Evolutionary conservation across 2,113 vertebrate genomes (phyloP).

Genomic region (Nansenia antarctica): DNA sequence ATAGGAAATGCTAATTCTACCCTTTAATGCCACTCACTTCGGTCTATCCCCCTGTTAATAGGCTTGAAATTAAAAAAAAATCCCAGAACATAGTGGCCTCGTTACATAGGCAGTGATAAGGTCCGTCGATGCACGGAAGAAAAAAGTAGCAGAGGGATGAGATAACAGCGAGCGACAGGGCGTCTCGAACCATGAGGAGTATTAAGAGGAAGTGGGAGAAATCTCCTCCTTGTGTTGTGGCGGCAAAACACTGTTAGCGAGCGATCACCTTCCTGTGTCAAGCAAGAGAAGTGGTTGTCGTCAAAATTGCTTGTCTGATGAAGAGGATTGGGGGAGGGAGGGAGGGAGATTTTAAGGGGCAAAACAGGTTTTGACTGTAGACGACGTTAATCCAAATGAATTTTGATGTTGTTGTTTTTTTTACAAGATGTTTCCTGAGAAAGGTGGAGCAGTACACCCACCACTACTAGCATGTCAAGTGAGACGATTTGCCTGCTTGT

Average conservation of each 20-base stretch:
- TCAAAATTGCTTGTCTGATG: too few species aligned
- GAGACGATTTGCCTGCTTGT: background rate
- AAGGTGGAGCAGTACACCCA: background rate
- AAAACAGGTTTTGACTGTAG: too few species aligned
- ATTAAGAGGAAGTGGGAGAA: too few species aligned
- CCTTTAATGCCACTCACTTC: conserved; percentile 65
- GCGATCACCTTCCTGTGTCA: too few species aligned
- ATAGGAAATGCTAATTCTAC: conserved; percentile 75
- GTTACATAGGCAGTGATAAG: conserved; percentile 57
- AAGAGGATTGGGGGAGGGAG: too few species aligned
- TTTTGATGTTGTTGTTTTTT: background rate
- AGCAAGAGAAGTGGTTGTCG: too few species aligned
- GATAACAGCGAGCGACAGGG: conserved; percentile 61
- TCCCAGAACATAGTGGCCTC: conserved; percentile 58
- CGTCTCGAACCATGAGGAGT: conserved; percentile 38
- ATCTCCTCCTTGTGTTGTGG: too few species aligned
- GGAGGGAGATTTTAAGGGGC: too few species aligned
- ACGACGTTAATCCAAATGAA: too few species aligned
- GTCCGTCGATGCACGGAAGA: conserved; percentile 48
- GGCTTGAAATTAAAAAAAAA: conserved; percentile 77
- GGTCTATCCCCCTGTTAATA: conserved; percentile 71
- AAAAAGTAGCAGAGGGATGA: conserved; percentile 11
- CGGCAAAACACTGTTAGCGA: too few species aligned
- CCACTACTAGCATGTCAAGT: background rate
- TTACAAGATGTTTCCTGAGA: too few species aligned